Evolutionary conservation across 2,888 invertebrate species (phyloP), one percentile per base, ranked within the genome.

Genomic region (Cheilosia vulpina): DNA sequence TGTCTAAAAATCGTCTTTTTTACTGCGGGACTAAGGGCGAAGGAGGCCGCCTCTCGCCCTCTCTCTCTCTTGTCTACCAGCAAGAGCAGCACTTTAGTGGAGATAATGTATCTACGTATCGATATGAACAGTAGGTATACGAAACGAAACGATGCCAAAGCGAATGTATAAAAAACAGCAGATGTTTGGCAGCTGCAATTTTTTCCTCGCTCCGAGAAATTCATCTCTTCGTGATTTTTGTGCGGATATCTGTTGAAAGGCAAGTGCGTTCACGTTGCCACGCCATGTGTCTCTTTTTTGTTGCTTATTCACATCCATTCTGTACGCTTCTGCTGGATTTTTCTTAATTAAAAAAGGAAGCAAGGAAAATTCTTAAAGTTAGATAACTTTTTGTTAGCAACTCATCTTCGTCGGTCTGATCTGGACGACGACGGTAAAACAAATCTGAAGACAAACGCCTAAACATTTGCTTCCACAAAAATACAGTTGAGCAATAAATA

Each of bases 111-210:
- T 47, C 17, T 53, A 24, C 3, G 43, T 11, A 50, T 24, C 7
- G 66, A 34, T 66, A 47, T 19, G 34, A 13, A 27, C 41, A 52
- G 13, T 13, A 13, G 3, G n/a, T n/a, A n/a, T n/a, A n/a, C n/a
- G n/a, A n/a, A n/a, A n/a, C n/a, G n/a, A n/a, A n/a, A 38, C 13
- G 38, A 13, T 38, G 38, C 45, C n/a, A 47, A 21, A 52, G 13
- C 57, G 21, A 57, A 27, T 19, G 9, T 57, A 21, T 19, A 63
- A 65, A 27, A 53, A 11, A 31, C 66, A 58, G 82, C 87, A 87
- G 87, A 87, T 87, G 87, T 87, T 73, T 50, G 82, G 83, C 87
- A 87, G 87, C 82, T 87, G 87, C 82, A 78, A 66, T 71, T 69
- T 83, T 82, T 82, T 78, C 63, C 31, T 65, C 45, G 27, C 43